Conservation (phyloP, 2,113 vertebrate species). For the Struthio camelus region DNA sequence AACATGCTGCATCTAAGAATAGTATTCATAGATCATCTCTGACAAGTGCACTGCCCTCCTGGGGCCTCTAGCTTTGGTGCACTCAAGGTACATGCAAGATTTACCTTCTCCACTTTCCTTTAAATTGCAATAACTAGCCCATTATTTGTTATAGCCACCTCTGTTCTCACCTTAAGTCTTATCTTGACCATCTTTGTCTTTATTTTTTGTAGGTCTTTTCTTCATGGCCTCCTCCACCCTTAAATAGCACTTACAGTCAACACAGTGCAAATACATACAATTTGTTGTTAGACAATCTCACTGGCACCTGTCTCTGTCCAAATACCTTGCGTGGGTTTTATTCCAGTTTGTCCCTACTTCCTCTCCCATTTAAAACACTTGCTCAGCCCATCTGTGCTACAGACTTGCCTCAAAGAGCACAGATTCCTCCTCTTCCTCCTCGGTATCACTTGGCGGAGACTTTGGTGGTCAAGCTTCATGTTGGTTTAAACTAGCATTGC, state of each 20-base stretch:
- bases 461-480: background rate
- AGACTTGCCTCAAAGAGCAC: background rate
- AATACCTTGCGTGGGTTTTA: accelerated
- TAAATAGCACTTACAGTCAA: accelerated
- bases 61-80: background rate
- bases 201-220: background rate
- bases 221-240: background rate
- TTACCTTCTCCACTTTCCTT: background rate
- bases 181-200: background rate
- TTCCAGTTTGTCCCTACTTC: background rate
- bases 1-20: background rate
- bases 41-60: constrained; percentile 21
- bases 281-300: background rate
- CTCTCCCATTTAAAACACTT: accelerated
- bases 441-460: background rate
- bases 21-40: constrained; percentile 16
- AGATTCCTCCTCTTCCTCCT: background rate
- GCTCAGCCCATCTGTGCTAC: background rate
- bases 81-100: background rate
- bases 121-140: background rate
- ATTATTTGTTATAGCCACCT: background rate
- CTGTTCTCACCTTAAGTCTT: background rate
- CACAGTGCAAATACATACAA: background rate
- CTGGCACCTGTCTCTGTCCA: background rate
- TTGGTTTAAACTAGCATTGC: background rate